Percentiles rank a stretch among this genome's conserved stretches.
These are phyloP conservation scores for Agapostemon virescens DNA, from an alignment of 2,888 invertebrate genomes.

Conservation along the genomic window DNA sequence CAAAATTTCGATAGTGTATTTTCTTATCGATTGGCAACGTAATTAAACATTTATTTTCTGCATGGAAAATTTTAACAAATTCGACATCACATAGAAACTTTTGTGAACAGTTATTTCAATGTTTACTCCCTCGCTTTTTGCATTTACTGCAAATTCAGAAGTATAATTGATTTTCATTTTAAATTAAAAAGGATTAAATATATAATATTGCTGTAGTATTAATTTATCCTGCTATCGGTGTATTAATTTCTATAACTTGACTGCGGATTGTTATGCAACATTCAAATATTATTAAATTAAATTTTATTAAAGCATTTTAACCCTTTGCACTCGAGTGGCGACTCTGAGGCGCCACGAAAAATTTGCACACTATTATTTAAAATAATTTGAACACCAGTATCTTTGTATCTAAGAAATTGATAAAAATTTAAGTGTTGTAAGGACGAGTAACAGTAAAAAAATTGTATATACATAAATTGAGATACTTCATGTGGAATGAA, in stretches of 20 bases:
- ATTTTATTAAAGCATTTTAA: too few species aligned
- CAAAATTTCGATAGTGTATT: not conserved
- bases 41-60: not conserved
- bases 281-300: too few species aligned
- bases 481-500: too few species aligned
- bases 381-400: too few species aligned
- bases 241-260: not conserved
- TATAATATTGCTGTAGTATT: not conserved
- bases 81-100: not conserved
- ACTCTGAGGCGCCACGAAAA: too few species aligned
- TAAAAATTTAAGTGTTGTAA: too few species aligned
- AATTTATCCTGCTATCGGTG: not conserved
- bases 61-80: not conserved
- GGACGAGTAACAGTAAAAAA: too few species aligned
- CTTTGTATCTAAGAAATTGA: too few species aligned
- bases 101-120: not conserved
- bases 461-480: too few species aligned
- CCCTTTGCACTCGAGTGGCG: too few species aligned
- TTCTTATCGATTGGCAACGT: not conserved
- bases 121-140: not conserved
- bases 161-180: not conserved
- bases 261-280: not conserved
- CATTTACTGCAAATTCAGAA: not conserved
- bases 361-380: too few species aligned
- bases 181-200: not conserved